Conservation (phyloP, 2,113 vertebrate genomes). For the Macheiramphus alcinus region DNA sequence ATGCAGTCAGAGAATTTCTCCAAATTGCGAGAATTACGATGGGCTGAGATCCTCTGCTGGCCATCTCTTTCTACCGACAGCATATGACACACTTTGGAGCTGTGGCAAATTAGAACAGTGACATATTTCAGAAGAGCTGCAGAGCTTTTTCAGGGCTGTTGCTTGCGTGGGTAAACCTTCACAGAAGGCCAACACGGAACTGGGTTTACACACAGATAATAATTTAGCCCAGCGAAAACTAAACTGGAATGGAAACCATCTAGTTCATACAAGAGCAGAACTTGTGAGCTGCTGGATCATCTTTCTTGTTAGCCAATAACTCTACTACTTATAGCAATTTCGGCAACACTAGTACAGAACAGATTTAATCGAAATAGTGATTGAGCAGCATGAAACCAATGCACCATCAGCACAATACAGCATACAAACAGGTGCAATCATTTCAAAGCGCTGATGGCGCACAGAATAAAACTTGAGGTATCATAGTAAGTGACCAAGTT, state of each 20-base stretch:
- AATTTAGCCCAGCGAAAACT: background rate
- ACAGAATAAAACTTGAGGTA: background rate
- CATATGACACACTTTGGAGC: background rate
- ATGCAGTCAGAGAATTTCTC: background rate
- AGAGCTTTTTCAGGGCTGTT: background rate
- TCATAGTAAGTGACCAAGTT: background rate
- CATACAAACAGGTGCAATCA: background rate
- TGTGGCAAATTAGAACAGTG: background rate
- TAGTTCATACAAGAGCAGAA: background rate
- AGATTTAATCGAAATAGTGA: background rate
- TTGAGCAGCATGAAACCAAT: background rate
- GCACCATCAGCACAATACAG: background rate
- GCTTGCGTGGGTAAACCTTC: background rate
- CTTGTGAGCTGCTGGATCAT: background rate
- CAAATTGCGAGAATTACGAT: background rate
- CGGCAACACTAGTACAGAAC: background rate
- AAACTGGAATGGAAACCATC: background rate
- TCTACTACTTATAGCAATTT: background rate
- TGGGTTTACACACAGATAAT: background rate
- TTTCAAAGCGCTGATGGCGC: background rate
- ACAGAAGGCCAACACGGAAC: background rate
- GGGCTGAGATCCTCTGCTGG: background rate
- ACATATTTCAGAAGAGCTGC: background rate
- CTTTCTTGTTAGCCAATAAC: background rate
- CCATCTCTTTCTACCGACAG: background rate